Base-by-base conservation (phyloP, 2,113 vertebrate genomes). In the Chamaetylas fuelleborni region DNA sequence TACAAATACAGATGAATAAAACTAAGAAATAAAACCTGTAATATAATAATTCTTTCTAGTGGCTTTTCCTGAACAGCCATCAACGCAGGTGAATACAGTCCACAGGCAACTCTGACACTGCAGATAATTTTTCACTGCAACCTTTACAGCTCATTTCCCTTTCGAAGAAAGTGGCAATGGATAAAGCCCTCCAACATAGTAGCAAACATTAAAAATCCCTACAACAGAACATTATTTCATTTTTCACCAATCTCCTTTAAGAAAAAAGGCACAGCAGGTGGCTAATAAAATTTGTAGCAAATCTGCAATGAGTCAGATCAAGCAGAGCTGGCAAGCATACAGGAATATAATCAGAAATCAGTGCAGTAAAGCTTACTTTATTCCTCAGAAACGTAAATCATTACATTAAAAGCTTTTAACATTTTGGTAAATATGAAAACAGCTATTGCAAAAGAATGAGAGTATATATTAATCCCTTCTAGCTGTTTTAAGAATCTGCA, bases 261-360 rank as follows among this genome's bases (percentile, higher is more conserved):
- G 70, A 38, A 87, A 94, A 95, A 93, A 67, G 60, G 34, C 83
- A 93, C 62, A 90, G 91, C 74, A 89, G 70, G 88, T 70, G 81
- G 83, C 51, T 47, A 81, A 56, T 15, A 93, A 90, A 81, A 91
- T 91, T 54, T 76, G 60, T 66, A 79, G 81, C 74, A 87, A 34
- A 91, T 48, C 80, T 57, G 74, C 57, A 91, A 93, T 57, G 61
- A 94, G 43, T 73, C 53, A 84, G 47, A 93, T 69, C n/a, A 70
- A 93, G 66, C 65, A 89, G 51, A 92, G 70, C 34, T 93, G 88
- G 61, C 38, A 60, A 94, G 33, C 56, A 50, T 7, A 83, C 64
- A 71, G 29, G 14, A 92, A 88, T 87, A 83, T 66, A 92, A 93
- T 82, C 81, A 95, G 78, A 91, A 95, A 95, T 80, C 45, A 86